These are phyloP conservation scores for Doryteuthis pealeii DNA, from an alignment of 1,140 invertebrate species.

Conservation along the genomic window DNA sequence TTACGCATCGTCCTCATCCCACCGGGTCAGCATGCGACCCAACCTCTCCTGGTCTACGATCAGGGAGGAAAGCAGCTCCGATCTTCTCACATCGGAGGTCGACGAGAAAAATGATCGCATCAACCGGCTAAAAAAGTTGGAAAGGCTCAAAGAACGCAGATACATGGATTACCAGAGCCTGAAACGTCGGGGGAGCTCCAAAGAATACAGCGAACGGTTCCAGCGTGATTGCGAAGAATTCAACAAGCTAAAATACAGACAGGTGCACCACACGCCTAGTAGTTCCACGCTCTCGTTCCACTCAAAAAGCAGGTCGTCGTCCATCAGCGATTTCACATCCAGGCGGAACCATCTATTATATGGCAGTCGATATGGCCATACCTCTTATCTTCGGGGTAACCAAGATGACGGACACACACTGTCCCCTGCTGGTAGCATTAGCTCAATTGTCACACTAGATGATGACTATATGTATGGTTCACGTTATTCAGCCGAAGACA, in stretches of 20 bases:
- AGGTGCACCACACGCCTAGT: background rate
- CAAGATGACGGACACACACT: background rate
- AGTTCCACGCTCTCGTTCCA: background rate
- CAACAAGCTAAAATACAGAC: background rate
- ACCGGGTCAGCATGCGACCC: background rate
- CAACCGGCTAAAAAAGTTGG: background rate
- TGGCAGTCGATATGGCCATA: background rate
- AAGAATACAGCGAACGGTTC: background rate
- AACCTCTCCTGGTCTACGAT: background rate
- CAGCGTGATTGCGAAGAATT: constrained; percentile 1
- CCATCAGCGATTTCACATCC: background rate
- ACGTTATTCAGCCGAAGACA: background rate
- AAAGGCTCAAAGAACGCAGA: background rate
- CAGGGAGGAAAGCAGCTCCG: background rate
- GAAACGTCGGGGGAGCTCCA: background rate
- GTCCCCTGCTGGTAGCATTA: background rate
- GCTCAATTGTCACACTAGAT: background rate
- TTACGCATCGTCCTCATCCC: too few relatives aligned
- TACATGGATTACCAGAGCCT: background rate
- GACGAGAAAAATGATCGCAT: background rate
- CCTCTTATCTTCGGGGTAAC: background rate
- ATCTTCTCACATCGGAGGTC: background rate
- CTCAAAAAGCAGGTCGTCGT: background rate
- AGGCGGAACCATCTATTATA: background rate
- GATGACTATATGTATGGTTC: background rate